Evolutionary conservation across 2,888 invertebrate genomes (phyloP).

Genomic region (Lepidochrysops patricia): DNA sequence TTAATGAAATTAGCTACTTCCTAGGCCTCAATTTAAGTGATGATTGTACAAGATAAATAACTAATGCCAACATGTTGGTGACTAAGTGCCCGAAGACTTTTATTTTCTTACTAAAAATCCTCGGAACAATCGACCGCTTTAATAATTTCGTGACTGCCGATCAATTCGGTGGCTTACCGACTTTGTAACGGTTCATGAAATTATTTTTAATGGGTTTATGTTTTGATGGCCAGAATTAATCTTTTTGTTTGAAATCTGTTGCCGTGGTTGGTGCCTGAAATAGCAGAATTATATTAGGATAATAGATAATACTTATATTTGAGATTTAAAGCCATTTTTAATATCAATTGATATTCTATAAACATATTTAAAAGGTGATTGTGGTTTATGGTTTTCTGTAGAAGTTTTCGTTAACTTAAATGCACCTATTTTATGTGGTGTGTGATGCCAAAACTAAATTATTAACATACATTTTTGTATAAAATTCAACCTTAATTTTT

Average conservation of each 20-base stretch:
- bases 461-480: background rate
- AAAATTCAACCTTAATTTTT: background rate
- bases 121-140: background rate
- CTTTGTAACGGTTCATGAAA: background rate
- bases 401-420: too few relatives aligned
- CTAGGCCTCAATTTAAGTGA: background rate
- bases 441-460: too few relatives aligned
- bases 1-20: too few relatives aligned
- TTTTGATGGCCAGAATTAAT: background rate
- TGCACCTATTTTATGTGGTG: too few relatives aligned
- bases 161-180: slow-evolving; percentile 7
- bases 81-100: background rate
- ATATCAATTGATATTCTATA: too few relatives aligned
- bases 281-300: too few relatives aligned
- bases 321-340: too few relatives aligned
- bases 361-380: background rate
- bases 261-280: background rate
- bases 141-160: slow-evolving; percentile 9
- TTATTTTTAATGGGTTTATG: background rate
- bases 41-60: background rate
- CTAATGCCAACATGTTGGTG: background rate
- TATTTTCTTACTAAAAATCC: slow-evolving; percentile 7
- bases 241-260: background rate
- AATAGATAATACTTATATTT: too few relatives aligned
- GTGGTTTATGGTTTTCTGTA: background rate